Evolutionary conservation across 2,113 vertebrate genomes (phyloP).

Genomic region (Thinocorus orbignyianus): DNA sequence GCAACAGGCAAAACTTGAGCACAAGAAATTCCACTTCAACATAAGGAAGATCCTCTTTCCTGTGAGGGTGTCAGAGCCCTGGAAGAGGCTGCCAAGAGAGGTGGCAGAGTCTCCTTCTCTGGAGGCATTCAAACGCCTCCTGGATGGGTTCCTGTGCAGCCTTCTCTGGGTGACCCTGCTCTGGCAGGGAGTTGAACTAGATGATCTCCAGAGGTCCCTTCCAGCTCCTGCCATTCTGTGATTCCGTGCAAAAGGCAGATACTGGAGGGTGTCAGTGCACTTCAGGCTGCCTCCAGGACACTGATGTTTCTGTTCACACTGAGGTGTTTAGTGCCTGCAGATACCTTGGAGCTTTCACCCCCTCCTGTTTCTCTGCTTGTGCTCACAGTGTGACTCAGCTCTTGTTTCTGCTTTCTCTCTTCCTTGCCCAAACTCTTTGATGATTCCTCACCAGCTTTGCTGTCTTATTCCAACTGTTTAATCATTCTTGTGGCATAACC

Average conservation of each 20-base stretch:
- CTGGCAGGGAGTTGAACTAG: neutral
- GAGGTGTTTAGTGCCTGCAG: neutral
- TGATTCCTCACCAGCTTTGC: neutral
- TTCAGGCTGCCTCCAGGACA: neutral
- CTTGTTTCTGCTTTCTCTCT: neutral
- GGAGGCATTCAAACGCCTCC: neutral
- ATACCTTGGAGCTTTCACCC: neutral
- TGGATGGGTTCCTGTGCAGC: neutral
- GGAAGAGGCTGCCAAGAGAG: neutral
- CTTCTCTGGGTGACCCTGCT: neutral
- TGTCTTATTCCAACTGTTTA: neutral
- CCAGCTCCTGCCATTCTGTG: neutral
- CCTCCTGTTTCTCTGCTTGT: neutral
- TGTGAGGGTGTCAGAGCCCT: neutral
- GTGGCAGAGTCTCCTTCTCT: neutral
- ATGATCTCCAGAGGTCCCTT: neutral
- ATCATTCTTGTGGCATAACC: neutral
- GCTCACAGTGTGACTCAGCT: neutral
- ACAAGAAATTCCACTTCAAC: neutral
- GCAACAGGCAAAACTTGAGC: neutral
- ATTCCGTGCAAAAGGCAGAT: neutral
- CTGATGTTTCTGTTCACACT: rapidly evolving
- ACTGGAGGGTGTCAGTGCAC: neutral
- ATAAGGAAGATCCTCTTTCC: neutral
- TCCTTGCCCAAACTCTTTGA: neutral